Conservation (phyloP, 2,888 invertebrate genomes). For the Euplexia lucipara region DNA sequence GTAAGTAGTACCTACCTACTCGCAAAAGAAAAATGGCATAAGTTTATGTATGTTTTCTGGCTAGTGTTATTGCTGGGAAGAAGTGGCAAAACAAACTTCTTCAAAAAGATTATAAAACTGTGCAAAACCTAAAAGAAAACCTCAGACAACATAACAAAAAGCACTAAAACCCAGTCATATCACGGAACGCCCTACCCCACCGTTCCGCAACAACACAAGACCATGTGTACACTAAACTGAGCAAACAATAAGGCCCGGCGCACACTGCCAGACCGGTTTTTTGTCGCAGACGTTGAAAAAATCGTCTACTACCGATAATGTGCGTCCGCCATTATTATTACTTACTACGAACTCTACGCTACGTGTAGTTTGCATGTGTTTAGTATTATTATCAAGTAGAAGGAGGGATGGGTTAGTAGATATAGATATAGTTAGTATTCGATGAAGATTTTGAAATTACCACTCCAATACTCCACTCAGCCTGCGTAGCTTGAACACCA, state of each 20-base stretch:
- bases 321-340: slow-evolving; percentile 55
- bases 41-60: no score
- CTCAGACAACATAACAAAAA: neutral
- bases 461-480: no score
- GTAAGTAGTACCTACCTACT: no score
- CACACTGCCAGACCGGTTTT: slow-evolving; percentile 62
- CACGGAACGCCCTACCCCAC: neutral
- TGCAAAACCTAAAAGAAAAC: neutral
- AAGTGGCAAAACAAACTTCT: no score
- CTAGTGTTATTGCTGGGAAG: no score
- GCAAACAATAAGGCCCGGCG: slow-evolving; percentile 54
- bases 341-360: slow-evolving; percentile 34
- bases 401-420: neutral
- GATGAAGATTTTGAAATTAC: neutral
- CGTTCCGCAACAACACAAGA: slow-evolving; percentile 32
- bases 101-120: neutral
- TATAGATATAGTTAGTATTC: no score
- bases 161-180: slow-evolving; percentile 16
- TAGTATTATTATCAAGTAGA: slow-evolving; percentile 8
- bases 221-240: slow-evolving; percentile 53
- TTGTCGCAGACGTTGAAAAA: slow-evolving; percentile 62
- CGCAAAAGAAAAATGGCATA: no score
- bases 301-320: slow-evolving; percentile 58
- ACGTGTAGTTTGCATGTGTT: slow-evolving; percentile 10
- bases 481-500: no score